phyloP scores from a whole-genome alignment of 1,140 invertebrate genomes.

The Bemisia tabaci region DNA sequence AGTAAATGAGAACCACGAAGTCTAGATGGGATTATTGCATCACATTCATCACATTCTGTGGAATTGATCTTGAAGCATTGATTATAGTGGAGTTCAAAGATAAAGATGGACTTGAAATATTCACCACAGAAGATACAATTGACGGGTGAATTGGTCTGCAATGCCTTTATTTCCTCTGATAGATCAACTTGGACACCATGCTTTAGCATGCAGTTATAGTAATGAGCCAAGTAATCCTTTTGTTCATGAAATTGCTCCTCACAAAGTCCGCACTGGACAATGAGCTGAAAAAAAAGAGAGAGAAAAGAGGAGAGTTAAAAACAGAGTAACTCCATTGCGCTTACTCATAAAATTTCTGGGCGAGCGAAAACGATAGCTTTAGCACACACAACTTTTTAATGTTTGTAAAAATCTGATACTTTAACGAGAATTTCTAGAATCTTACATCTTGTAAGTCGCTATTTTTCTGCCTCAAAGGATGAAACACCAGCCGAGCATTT shows the following conservation, averaged over 20 bases:
- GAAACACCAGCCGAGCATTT: no score
- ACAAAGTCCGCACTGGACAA: background rate
- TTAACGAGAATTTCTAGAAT: no score
- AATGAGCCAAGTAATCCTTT: background rate
- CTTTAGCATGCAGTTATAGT: background rate
- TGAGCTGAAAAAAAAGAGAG: no score
- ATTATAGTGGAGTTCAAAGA: background rate
- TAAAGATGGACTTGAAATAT: background rate
- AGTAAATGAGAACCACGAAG: background rate
- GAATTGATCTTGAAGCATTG: background rate
- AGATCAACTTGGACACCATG: background rate
- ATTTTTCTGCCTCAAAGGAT: no score
- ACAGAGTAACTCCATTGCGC: no score
- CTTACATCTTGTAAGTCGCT: no score
- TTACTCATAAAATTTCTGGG: no score
- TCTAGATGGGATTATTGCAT: background rate
- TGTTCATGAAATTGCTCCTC: background rate
- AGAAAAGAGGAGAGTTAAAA: no score
- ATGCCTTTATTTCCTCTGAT: background rate
- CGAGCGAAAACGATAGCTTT: no score
- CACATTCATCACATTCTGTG: background rate
- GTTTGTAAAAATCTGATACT: no score
- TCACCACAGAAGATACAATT: background rate
- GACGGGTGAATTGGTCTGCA: background rate
- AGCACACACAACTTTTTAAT: no score